Base-by-base conservation (phyloP, 2,113 vertebrate genomes). In the Cyanoramphus novaezelandiae region DNA sequence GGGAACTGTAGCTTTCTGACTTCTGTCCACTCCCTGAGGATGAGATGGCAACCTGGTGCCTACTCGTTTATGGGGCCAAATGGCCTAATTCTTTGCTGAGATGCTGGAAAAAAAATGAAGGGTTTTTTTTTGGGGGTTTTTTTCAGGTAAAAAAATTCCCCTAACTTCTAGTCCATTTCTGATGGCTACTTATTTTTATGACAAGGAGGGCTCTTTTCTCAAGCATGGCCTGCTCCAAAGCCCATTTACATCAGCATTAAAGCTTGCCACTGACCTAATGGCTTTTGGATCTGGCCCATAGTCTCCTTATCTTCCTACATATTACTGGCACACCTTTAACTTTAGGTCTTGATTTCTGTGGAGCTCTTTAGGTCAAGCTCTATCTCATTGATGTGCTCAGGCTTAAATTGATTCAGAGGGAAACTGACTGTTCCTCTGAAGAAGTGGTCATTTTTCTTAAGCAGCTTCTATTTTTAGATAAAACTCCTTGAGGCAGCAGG, bases 401-500 rank as follows among this genome's bases (percentile, higher is more conserved):
- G 52, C 86, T 96, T 95, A 95, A 97, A 94, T 84, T 94, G 96
- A 92, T 95, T 96, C 88, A 86, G 81, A 90, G 88, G 94, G 75
- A 94, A 91, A 82, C 86, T 89, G 88, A 65, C 95, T 93, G 92
- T 86, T 93, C 95, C 86, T 96, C 82, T 93, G 63, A 95, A 94
- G 88, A 94, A 95, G 37, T 88, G 88, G 93, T 93, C 95, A 88
- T 93, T 97, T 96, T 91, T 91, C 92, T 97, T 96, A 95, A 97
- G 95, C 20, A 0, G 82, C 71, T 95, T 95, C 96, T 97, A 93
- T 95, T 97, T 97, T 97, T 92, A 96, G 88, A 62, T 83, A 43
- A 86, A 88, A 64, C 63, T 90, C 63, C 88, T 70, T 43, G 78
- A 93, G 87, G 46, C 75, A 82, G 95, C 60, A 75, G 90, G 80